A percentile compares a stretch with the other conserved stretches of the same genome.
phyloP scores from a whole-genome alignment of 2,888 invertebrate species.

The Sarcophaga variegata region DNA sequence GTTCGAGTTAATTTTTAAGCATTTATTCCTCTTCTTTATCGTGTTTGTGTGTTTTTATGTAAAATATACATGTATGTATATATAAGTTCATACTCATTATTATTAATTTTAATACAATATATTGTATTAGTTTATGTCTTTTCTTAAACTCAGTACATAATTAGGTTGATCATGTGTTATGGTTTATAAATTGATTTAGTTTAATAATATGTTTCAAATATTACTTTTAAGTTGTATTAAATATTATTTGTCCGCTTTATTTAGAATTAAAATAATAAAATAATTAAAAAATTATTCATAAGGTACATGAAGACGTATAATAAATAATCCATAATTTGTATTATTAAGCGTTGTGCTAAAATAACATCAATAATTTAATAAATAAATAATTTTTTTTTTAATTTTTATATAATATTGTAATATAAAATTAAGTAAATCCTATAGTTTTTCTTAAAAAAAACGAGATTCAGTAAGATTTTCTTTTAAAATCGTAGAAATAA shows the following conservation, averaged over 20 bases:
- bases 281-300: constrained; percentile 45
- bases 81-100: not conserved
- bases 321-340: constrained; percentile 16
- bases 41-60: constrained; percentile 12
- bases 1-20: too few species aligned
- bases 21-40: too few species aligned
- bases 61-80: constrained; percentile 38
- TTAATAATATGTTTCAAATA: constrained; percentile 56
- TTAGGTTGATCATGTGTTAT: constrained; percentile 25
- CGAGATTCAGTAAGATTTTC: not conserved
- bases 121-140: constrained; percentile 28
- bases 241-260: constrained; percentile 66
- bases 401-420: constrained; percentile 1
- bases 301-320: constrained; percentile 59
- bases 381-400: constrained; percentile 8
- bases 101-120: constrained; percentile 15
- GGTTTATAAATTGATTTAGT: constrained; percentile 26
- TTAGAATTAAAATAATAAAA: constrained; percentile 31
- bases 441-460: not conserved
- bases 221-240: constrained; percentile 52
- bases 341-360: not conserved
- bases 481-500: not conserved
- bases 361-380: constrained; percentile 25
- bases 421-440: constrained; percentile 6
- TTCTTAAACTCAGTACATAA: constrained; percentile 7